phyloP scores from a whole-genome alignment of 2,888 invertebrate genomes.

The Cyclophora albipunctata region DNA sequence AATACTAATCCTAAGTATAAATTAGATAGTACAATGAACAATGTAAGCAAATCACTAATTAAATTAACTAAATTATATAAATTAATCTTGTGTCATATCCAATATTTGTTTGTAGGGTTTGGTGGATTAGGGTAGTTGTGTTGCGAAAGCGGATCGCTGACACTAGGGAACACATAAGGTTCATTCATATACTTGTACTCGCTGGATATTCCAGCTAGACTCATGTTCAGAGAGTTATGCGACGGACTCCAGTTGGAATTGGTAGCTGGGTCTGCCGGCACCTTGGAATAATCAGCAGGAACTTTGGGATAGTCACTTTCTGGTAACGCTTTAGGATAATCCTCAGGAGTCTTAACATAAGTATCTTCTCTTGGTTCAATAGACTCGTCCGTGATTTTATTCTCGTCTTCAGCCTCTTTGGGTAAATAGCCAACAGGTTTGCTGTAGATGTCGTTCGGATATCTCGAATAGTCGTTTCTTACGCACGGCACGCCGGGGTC shows the following conservation, averaged over 20 bases:
- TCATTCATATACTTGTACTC: slow-evolving; percentile 72
- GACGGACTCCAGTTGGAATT: slow-evolving; percentile 74
- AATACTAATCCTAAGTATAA: slow-evolving; percentile 34
- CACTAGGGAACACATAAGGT: slow-evolving; percentile 65
- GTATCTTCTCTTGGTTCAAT: slow-evolving; percentile 60
- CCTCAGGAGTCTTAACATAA: slow-evolving; percentile 51
- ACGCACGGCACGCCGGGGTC: slow-evolving; percentile 56
- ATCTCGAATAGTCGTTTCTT: slow-evolving; percentile 65
- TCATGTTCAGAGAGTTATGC: slow-evolving; percentile 67
- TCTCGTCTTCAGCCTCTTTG: slow-evolving; percentile 57
- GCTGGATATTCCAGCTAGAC: slow-evolving; percentile 60
- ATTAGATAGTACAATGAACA: slow-evolving; percentile 39
- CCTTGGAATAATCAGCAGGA: slow-evolving; percentile 68
- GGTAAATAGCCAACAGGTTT: slow-evolving; percentile 64
- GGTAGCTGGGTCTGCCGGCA: slow-evolving; percentile 64
- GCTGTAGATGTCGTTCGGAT: slow-evolving; percentile 55
- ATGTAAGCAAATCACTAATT: slow-evolving; percentile 14
- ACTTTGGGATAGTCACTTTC: slow-evolving; percentile 74
- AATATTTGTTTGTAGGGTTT: slow-evolving; percentile 63
- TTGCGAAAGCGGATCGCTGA: slow-evolving; percentile 60
- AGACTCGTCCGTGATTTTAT: slow-evolving; percentile 58
- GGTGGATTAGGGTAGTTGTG: slow-evolving; percentile 65
- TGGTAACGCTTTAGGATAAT: slow-evolving; percentile 60
- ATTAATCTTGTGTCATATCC: slow-evolving; percentile 53
- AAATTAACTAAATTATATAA: slow-evolving; percentile 16